Percentiles rank a stretch among this genome's conserved stretches.
phyloP scores from a whole-genome alignment of 1,140 invertebrate species.

The Scaptomyza pallida region DNA sequence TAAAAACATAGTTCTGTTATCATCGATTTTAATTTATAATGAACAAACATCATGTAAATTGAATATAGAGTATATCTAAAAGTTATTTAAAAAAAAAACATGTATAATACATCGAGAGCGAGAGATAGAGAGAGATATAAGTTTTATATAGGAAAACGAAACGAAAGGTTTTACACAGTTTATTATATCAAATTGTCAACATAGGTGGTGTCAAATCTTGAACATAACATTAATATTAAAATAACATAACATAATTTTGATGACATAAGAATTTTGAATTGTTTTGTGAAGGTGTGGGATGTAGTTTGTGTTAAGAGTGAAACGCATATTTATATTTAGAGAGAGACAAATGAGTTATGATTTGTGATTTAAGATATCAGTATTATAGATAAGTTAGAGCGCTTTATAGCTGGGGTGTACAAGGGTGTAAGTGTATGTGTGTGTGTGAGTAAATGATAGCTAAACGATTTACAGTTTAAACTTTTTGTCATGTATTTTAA shows the following conservation, averaged over 20 bases:
- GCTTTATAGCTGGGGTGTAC: constrained; percentile 33
- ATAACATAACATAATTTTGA: constrained; percentile 53
- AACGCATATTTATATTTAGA: constrained; percentile 6
- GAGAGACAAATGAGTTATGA: constrained; percentile 5
- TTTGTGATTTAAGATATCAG: constrained; percentile 11
- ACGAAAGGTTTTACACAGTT: constrained; percentile 43
- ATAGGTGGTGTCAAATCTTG: constrained; percentile 35
- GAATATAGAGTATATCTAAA: constrained; percentile 27
- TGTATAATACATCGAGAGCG: constrained; percentile 45
- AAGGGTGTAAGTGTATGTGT: constrained; percentile 12
- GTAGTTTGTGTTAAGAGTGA: constrained; percentile 19
- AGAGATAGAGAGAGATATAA: constrained; percentile 23
- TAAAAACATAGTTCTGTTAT: constrained; percentile 44
- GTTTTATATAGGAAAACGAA: constrained; percentile 13
- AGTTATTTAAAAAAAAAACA: constrained; percentile 23
- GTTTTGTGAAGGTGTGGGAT: constrained; percentile 19
- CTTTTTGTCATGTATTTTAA: constrained; percentile 29
- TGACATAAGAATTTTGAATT: constrained; percentile 40
- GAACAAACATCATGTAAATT: constrained; percentile 35
- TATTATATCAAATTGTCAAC: constrained; percentile 40
- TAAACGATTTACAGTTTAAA: constrained; percentile 35
- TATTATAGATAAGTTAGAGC: constrained; percentile 26
- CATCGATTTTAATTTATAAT: constrained; percentile 46
- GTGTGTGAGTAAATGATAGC: constrained; percentile 15
- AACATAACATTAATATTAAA: constrained; percentile 53